Evolutionary conservation across 2,888 invertebrate genomes (phyloP).

Genomic region (Panzeria rudis): DNA sequence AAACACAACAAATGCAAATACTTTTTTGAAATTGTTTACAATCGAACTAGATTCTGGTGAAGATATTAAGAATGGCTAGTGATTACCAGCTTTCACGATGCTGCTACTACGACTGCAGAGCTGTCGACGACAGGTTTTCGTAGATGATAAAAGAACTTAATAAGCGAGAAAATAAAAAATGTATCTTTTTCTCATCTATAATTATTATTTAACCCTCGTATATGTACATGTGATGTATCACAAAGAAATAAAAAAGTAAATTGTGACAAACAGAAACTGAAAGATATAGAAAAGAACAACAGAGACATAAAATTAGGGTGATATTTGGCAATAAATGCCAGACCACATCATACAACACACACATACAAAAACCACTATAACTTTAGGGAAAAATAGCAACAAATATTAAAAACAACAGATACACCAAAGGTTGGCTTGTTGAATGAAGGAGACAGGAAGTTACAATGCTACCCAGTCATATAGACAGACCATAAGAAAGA

Average conservation of each 20-base stretch:
- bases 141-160: no score
- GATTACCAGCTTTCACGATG: no score
- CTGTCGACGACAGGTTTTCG: no score
- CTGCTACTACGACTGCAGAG: no score
- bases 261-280: slow-evolving; percentile 22
- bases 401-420: slow-evolving; percentile 35
- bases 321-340: slow-evolving; percentile 69
- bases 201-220: background rate
- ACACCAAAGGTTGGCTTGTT: slow-evolving; percentile 41
- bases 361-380: slow-evolving; percentile 46
- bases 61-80: background rate
- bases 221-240: slow-evolving; percentile 9
- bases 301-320: slow-evolving; percentile 61
- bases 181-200: background rate
- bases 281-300: slow-evolving; percentile 1
- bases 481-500: background rate
- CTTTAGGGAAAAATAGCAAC: slow-evolving; percentile 35
- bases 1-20: no score
- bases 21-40: no score
- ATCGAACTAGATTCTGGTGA: background rate
- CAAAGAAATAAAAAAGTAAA: slow-evolving; percentile 20
- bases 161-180: no score
- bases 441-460: slow-evolving; percentile 45
- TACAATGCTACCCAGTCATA: background rate
- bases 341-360: slow-evolving; percentile 49